Evolutionary conservation across 2,888 invertebrate species (phyloP), one percentile per base, ranked within the genome.

Genomic region (Xestoiulus laeticollis): DNA sequence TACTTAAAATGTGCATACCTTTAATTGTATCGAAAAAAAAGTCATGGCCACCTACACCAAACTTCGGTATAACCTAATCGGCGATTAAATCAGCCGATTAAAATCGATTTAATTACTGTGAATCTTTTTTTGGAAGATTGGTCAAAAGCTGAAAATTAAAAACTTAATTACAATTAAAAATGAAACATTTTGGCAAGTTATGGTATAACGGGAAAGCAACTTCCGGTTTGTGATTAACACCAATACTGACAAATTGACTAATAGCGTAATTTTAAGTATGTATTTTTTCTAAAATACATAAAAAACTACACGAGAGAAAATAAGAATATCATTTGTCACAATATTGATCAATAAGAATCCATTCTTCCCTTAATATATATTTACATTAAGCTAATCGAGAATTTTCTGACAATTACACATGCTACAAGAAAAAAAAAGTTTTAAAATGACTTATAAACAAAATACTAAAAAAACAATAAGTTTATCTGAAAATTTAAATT

Each of bases 321-420:
- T 43, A 43, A 43, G 48, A 48, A 48, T 48, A 14, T 10, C 16
- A 48, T 48, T 14, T 48, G 2, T 2, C 8, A 59, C 19, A 59
- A 59, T 59, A 59, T 59, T 59, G 22, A 59, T 59, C 59, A 59
- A 59, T 59, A 59, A 59, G n/a, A 59, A 19, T 59, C 59, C 59
- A 59, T 59, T n/a, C 19, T n/a, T 38, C 8, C 0, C 38, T 8
- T 38, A 4, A 59, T 59, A n/a, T 6, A 59, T 59, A 59, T 59
- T 48, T 48, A 48, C 48, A 48, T 14, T 59, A 59, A 53, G 22
- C 59, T 59, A 59, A 59, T n/a, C 59, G 14, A n/a, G 16, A 59
- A 3, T n/a, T 19, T 59, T n/a, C n/a, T 59, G n/a, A 59, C n/a
- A 59, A 19, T 59, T n/a, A 59, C 59, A 48, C 59, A n/a, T 59